Conservation (phyloP, 2,888 invertebrate species). For the Scaptomyza parva region DNA sequence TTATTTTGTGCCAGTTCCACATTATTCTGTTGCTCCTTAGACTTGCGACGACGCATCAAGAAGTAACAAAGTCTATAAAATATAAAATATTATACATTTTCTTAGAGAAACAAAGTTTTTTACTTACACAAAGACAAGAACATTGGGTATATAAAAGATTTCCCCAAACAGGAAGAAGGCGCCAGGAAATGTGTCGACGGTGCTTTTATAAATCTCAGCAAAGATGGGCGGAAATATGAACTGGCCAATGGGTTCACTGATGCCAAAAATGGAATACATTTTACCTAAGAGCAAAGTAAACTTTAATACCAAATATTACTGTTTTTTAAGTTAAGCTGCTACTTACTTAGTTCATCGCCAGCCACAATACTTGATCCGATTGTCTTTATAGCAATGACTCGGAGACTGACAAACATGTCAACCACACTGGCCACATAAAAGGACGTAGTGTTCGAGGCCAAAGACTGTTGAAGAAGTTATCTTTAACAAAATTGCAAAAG, state of each 20-base stretch:
- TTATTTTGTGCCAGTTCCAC: slow-evolving; percentile 57
- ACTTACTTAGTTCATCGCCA: slow-evolving; percentile 83
- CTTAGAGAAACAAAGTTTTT: not conserved
- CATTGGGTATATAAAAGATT: slow-evolving; percentile 83
- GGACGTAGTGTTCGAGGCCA: slow-evolving; percentile 74
- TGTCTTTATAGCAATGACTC: slow-evolving; percentile 83
- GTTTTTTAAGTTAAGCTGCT: not conserved
- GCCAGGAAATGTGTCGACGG: slow-evolving; percentile 83
- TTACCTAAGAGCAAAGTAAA: slow-evolving; percentile 62
- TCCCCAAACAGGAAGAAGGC: slow-evolving; percentile 84
- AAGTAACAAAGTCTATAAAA: slow-evolving; percentile 70
- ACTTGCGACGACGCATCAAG: slow-evolving; percentile 67
- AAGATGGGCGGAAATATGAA: slow-evolving; percentile 84
- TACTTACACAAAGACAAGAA: slow-evolving; percentile 84
- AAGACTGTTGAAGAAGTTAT: slow-evolving; percentile 67
- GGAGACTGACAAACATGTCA: slow-evolving; percentile 83
- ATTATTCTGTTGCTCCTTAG: slow-evolving; percentile 46
- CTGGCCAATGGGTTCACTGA: slow-evolving; percentile 83
- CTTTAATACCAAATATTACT: not conserved
- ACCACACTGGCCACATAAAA: slow-evolving; percentile 82
- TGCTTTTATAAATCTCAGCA: slow-evolving; percentile 80
- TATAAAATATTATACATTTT: too few relatives aligned
- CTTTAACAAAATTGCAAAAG: fast-evolving
- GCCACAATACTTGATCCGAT: slow-evolving; percentile 83
- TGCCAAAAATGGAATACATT: slow-evolving; percentile 83